A percentile compares a stretch with the other conserved stretches of the same genome.
Conservation (phyloP, 2,113 vertebrate species). For the Marcusenius ussheri region DNA sequence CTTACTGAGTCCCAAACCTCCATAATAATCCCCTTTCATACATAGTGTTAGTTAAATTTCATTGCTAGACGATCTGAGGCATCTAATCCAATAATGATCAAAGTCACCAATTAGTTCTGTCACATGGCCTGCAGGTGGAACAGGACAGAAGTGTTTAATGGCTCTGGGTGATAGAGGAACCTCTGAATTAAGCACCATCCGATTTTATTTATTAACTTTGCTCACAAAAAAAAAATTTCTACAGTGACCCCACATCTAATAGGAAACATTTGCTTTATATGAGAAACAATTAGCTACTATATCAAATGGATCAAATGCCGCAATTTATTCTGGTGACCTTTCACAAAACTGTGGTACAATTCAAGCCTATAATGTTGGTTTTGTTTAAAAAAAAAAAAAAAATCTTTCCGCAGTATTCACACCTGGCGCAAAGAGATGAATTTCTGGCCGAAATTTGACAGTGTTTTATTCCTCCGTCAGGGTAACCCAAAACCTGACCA, state of each 20-base stretch:
- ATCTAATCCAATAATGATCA: background rate
- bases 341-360: background rate
- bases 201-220: conserved; percentile 23
- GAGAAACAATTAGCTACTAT: conserved; percentile 10
- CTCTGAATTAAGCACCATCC: background rate
- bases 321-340: background rate
- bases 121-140: background rate
- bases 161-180: background rate
- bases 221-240: background rate
- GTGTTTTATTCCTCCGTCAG: conserved; percentile 20
- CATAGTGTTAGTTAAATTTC: background rate
- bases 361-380: background rate
- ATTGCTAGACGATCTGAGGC: background rate
- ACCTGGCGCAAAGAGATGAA: conserved; percentile 15
- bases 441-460: conserved; percentile 2
- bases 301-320: conserved; percentile 14
- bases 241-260: conserved; percentile 15
- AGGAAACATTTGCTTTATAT: conserved; percentile 10
- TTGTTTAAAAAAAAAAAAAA: background rate
- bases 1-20: background rate
- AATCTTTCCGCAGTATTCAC: background rate
- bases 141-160: background rate
- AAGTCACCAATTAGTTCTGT: background rate
- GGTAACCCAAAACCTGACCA: conserved; percentile 15
- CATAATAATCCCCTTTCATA: background rate